Percentiles rank a stretch among this genome's conserved stretches.
phyloP scores from a whole-genome alignment of 2,888 invertebrate genomes.

The Caenorhabditis sp. region DNA sequence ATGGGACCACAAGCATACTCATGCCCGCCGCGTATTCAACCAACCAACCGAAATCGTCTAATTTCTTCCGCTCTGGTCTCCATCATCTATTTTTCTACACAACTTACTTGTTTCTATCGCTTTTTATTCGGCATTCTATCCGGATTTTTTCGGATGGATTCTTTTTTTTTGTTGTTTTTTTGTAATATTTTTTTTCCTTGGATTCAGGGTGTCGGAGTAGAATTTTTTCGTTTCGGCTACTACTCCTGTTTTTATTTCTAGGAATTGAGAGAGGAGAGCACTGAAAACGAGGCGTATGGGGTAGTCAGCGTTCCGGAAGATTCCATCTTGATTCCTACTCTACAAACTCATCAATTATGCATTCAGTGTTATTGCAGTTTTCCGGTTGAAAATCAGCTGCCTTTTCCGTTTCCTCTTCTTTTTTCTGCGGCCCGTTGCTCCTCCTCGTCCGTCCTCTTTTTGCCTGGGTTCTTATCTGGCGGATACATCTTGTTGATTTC shows the following conservation, averaged over 20 bases:
- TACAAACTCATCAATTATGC: constrained; percentile 56
- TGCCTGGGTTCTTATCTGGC: constrained; percentile 42
- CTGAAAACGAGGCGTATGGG: too few relatives aligned
- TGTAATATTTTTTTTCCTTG: background rate
- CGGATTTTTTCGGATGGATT: too few relatives aligned
- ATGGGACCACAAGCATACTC: constrained; percentile 40
- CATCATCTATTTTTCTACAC: constrained; percentile 62
- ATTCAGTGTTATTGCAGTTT: constrained; percentile 55
- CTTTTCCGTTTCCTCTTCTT: constrained; percentile 44
- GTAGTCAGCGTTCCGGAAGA: background rate
- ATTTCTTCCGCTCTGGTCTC: constrained; percentile 67
- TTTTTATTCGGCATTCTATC: constrained; percentile 27
- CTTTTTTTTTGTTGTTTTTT: constrained; percentile 16
- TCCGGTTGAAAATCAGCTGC: constrained; percentile 58
- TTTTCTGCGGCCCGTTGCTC: constrained; percentile 14
- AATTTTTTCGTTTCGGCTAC: too few relatives aligned
- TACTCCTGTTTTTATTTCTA: background rate
- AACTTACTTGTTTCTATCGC: constrained; percentile 56
- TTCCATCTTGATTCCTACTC: constrained; percentile 29
- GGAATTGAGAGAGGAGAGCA: too few relatives aligned
- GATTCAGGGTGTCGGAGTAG: too few relatives aligned
- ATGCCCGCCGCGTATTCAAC: constrained; percentile 59
- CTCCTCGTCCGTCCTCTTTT: constrained; percentile 25
- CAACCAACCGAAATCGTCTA: constrained; percentile 68
- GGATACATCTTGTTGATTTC: constrained; percentile 64